Conservation (phyloP, 1,140 invertebrate genomes). For the Lethocerus indicus region DNA sequence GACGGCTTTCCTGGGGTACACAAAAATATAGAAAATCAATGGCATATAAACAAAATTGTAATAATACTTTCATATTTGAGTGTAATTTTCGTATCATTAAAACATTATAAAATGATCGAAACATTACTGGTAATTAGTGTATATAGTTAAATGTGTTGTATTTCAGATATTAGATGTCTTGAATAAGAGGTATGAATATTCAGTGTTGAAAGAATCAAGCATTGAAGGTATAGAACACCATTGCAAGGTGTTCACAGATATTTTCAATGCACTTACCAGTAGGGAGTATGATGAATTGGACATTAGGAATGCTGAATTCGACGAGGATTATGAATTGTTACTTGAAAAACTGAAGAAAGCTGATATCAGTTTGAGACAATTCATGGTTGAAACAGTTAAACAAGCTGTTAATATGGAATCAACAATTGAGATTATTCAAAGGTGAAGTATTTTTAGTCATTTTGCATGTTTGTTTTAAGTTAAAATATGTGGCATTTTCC, state of each 20-base stretch:
- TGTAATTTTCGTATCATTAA: too few relatives aligned
- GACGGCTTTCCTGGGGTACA: too few relatives aligned
- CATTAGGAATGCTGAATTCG: conserved; percentile 51
- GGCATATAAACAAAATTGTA: too few relatives aligned
- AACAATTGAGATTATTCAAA: conserved; percentile 7
- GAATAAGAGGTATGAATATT: too few relatives aligned
- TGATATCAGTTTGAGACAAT: conserved; percentile 44
- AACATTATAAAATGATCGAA: too few relatives aligned
- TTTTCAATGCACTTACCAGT: conserved; percentile 46
- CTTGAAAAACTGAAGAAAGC: conserved; percentile 46
- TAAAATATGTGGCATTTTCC: too few relatives aligned
- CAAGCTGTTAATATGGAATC: conserved; percentile 21
- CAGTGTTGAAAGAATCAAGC: conserved; percentile 47
- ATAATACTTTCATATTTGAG: too few relatives aligned
- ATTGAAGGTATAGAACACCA: conserved; percentile 56
- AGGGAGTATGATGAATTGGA: conserved; percentile 64
- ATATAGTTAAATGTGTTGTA: too few relatives aligned
- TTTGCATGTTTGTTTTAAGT: too few relatives aligned
- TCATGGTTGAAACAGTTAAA: conserved; percentile 33
- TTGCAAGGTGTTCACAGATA: conserved; percentile 42
- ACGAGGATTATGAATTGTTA: conserved; percentile 60
- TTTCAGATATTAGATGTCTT: too few relatives aligned
- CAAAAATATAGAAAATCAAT: too few relatives aligned
- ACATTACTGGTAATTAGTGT: too few relatives aligned
- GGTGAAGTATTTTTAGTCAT: conserved; percentile 11